Percentiles rank a stretch among this genome's conserved stretches.
Conservation (phyloP, 2,888 invertebrate genomes). For the Stictocephala bisonia region DNA sequence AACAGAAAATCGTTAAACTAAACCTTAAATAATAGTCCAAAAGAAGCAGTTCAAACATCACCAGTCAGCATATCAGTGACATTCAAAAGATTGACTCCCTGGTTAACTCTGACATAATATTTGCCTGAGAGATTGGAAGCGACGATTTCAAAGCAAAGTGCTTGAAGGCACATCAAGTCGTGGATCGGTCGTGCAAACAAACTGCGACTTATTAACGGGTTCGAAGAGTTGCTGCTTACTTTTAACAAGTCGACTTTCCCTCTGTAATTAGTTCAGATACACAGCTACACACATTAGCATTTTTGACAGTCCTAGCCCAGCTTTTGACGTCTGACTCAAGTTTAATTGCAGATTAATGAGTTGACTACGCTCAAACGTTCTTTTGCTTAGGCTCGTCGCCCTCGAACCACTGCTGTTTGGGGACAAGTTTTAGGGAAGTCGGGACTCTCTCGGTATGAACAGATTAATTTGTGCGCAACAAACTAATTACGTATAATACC, state of each 20-base stretch:
- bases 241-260: not conserved
- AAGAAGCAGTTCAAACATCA: no score
- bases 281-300: constrained; percentile 36
- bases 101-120: constrained; percentile 21
- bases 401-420: no score
- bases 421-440: no score
- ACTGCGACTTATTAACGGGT: constrained; percentile 18
- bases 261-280: constrained; percentile 17
- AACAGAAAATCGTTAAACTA: no score
- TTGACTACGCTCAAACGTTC: constrained; percentile 17
- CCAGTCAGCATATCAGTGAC: no score
- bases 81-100: constrained; percentile 24
- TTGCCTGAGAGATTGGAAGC: constrained; percentile 14
- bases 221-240: not conserved
- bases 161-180: not conserved
- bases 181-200: no score
- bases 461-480: no score
- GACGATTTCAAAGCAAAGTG: constrained; percentile 6
- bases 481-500: no score
- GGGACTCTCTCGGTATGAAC: no score
- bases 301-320: constrained; percentile 16
- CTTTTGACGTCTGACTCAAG: constrained; percentile 40
- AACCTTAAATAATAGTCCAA: no score
- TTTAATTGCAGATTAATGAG: constrained; percentile 45
- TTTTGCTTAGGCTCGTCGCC: no score